A percentile compares a stretch with the other conserved stretches of the same genome.
phyloP scores from a whole-genome alignment of 2,113 vertebrate species.

The Turnix velox region DNA sequence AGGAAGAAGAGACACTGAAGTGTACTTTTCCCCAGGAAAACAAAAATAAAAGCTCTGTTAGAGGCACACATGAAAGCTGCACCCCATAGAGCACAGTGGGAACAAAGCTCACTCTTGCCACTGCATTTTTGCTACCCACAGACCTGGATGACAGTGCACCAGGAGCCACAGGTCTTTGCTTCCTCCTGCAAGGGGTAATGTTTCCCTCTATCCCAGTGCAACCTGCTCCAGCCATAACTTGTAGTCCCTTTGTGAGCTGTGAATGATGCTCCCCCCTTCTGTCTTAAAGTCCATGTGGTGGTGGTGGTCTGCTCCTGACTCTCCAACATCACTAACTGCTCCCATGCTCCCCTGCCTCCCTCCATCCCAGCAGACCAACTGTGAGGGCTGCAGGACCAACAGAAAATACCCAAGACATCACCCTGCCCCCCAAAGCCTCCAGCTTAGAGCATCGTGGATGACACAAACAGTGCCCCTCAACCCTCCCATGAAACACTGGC shows the following conservation, averaged over 20 bases:
- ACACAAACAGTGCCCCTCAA: fast-evolving
- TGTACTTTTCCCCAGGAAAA: background rate
- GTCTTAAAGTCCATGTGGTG: no score
- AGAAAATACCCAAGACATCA: background rate
- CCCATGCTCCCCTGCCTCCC: fast-evolving
- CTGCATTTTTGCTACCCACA: background rate
- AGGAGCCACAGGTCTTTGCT: background rate
- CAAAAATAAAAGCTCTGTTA: background rate
- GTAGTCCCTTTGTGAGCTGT: background rate
- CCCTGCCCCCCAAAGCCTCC: background rate
- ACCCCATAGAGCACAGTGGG: fast-evolving
- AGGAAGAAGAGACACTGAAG: background rate
- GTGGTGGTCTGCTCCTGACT: background rate
- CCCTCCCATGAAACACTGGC: fast-evolving
- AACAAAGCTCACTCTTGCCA: fast-evolving
- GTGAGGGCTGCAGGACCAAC: background rate
- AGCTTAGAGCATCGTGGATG: fast-evolving
- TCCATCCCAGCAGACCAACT: background rate
- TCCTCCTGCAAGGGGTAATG: background rate
- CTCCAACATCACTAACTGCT: fast-evolving
- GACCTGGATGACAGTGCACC: background rate
- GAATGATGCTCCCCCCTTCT: background rate
- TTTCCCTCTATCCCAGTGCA: background rate
- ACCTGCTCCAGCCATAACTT: background rate
- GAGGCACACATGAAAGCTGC: background rate